A percentile compares a stretch with the other conserved stretches of the same genome.
Evolutionary conservation across 2,888 invertebrate genomes (phyloP).

Genomic region (Crepidodera aurea): DNA sequence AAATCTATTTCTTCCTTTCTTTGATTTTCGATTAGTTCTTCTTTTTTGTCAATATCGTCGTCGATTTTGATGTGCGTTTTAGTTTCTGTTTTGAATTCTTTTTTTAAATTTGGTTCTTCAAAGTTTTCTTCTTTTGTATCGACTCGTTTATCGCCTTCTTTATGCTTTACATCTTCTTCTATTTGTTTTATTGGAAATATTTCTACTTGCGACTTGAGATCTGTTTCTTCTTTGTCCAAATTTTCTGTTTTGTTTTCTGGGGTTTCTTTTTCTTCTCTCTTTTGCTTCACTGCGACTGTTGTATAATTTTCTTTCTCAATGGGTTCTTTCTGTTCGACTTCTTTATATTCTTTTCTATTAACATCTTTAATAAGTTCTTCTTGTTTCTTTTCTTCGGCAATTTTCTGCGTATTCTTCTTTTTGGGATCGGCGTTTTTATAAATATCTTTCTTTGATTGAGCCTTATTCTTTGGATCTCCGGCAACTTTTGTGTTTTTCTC

Average conservation of each 20-base stretch:
- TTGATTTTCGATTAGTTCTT: background rate
- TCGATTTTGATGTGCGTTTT: constrained; percentile 4
- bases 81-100: background rate
- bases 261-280: background rate
- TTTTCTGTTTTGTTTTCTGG: constrained; percentile 3
- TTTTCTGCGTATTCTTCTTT: constrained; percentile 30
- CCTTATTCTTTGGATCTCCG: constrained; percentile 44
- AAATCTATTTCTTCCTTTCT: constrained; percentile 44
- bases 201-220: constrained; percentile 18
- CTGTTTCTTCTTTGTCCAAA: constrained; percentile 24
- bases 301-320: background rate
- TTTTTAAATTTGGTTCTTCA: too few relatives aligned
- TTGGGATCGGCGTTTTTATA: constrained; percentile 46
- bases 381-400: constrained; percentile 4
- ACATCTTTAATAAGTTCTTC: background rate
- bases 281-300: background rate
- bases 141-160: too few relatives aligned
- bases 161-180: background rate
- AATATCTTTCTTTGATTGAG: constrained; percentile 43
- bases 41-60: constrained; percentile 5
- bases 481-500: constrained; percentile 25
- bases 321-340: background rate
- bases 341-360: background rate
- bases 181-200: constrained; percentile 12
- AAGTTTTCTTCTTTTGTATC: too few relatives aligned